Percentiles rank a stretch among this genome's conserved stretches.
Evolutionary conservation across 2,113 vertebrate species (phyloP).

Genomic region (Gallinago paraguaiae): DNA sequence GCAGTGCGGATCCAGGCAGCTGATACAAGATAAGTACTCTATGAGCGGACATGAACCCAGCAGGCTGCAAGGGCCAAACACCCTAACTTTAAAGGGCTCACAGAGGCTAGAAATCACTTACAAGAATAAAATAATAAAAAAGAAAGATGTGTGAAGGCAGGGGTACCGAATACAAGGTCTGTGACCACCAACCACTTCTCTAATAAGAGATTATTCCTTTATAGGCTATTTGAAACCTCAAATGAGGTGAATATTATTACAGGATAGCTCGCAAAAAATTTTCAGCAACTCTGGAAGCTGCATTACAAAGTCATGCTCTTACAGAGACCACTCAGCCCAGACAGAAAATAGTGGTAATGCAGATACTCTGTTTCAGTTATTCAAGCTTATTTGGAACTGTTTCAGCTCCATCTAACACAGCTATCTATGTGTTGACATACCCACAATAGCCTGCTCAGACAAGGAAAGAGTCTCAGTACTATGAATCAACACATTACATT

Average conservation of each 20-base stretch:
- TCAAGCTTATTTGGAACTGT: background rate
- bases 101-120: background rate
- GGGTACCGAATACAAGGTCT: background rate
- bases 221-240: background rate
- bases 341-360: background rate
- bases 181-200: background rate
- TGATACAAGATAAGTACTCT: background rate
- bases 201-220: background rate
- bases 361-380: background rate
- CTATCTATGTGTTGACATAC: background rate
- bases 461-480: background rate
- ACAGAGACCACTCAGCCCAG: background rate
- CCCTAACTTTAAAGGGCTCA: background rate
- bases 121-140: background rate
- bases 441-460: background rate
- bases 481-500: background rate
- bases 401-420: background rate
- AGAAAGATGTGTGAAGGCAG: fast-evolving
- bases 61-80: background rate
- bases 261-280: background rate
- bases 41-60: background rate
- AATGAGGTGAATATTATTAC: background rate
- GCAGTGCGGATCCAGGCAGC: background rate
- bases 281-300: background rate
- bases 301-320: background rate